Evolutionary conservation across 2,113 vertebrate genomes (phyloP).

Genomic region (Anarrhichthys ocellatus): DNA sequence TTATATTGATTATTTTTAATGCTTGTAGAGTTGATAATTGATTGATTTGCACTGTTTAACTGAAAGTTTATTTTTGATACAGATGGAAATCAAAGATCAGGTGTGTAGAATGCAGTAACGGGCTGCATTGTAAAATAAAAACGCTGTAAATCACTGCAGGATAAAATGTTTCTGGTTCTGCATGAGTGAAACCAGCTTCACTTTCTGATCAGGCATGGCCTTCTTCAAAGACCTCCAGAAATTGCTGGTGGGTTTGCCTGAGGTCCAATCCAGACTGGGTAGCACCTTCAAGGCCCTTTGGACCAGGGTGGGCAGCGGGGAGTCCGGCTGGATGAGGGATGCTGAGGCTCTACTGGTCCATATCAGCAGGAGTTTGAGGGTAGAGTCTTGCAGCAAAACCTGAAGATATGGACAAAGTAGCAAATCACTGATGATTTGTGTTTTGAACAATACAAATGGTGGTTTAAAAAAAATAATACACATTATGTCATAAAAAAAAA

Average conservation of each 20-base stretch:
- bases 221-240: conserved; percentile 89
- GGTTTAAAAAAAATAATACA: not conserved
- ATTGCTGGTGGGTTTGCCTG: conserved; percentile 69
- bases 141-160: not conserved
- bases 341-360: conserved; percentile 43
- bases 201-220: conserved; percentile 79
- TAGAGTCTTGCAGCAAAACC: conserved; percentile 66
- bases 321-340: conserved; percentile 35
- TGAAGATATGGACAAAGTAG: conserved; percentile 13
- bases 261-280: conserved; percentile 84
- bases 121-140: not conserved
- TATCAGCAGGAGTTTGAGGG: conserved; percentile 64
- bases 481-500: not conserved
- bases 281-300: conserved; percentile 87
- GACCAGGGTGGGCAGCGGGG: conserved; percentile 83
- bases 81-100: not conserved
- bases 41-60: not conserved
- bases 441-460: not conserved
- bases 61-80: not conserved
- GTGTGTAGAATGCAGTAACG: not conserved
- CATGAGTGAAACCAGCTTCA: not conserved
- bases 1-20: not conserved
- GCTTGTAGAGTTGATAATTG: not conserved
- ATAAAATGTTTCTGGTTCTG: not conserved
- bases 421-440: not conserved